Base-by-base conservation (phyloP, 2,113 vertebrate species). In the Spea multiplicata region DNA sequence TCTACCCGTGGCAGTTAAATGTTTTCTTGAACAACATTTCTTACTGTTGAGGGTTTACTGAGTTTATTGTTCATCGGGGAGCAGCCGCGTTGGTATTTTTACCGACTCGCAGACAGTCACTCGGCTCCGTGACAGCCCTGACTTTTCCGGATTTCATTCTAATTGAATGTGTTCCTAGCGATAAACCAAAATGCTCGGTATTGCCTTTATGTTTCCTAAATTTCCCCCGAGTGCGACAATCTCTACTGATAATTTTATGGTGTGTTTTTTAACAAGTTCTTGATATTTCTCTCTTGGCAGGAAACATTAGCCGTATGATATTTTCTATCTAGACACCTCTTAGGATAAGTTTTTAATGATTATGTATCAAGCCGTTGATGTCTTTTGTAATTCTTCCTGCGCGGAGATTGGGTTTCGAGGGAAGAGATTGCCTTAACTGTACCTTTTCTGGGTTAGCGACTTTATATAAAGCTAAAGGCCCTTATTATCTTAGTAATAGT, bases 141-240 rank as follows among this genome's bases (percentile, higher is more conserved):
- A 80, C 70, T 72, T 66, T 72, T 79, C 71, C 76, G 47, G 77
- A 57, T 73, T 73, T 73, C 44, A 30, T 49, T 67, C 64, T 73
- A 80, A 80, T 80, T 80, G 71, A 80, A 80, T 80, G 77, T 73
- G 77, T 80, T 80, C 50, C 77, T 44, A 80, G 71, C 71, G 62
- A 73, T 80, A 80, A 80, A 80, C 70, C 77, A 73, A 80, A 73
- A 80, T 73, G 70, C 50, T 55, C 44, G 30, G 49, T 73, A 80
- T 80, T 59, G 64, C 10, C 62, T 80, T 73, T 80, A 66, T 80
- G 70, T 80, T 80, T 73, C 16, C 50, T 67, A 80, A 73, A 80
- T 80, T 80, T 80, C 77, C 77, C 71, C 50, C 0, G 77, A 49
- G 71, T 67, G 70, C 71, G 45, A 80, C 64, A 73, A 73, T 73